A percentile compares a stretch with the other conserved stretches of the same genome.
Conservation (phyloP, 2,113 vertebrate species). For the Sebastes schlegelii region DNA sequence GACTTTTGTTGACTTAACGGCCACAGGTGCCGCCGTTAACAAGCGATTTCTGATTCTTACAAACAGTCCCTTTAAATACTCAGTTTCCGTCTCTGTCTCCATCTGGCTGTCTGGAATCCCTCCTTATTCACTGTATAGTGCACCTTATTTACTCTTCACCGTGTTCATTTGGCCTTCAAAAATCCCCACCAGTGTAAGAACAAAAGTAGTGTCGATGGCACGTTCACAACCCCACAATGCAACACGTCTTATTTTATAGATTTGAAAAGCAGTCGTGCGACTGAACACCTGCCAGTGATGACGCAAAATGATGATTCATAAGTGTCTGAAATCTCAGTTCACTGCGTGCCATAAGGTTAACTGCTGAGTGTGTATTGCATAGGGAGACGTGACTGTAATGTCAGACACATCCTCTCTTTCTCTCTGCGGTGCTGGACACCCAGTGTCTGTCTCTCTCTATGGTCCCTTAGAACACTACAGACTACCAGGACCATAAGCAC, state of each 20-base stretch:
- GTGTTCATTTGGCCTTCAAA: not conserved
- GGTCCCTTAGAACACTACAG: not conserved
- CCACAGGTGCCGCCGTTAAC: no score
- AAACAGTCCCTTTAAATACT: not conserved
- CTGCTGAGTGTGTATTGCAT: not conserved
- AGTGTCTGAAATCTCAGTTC: not conserved
- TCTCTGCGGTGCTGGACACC: not conserved
- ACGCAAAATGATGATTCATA: not conserved
- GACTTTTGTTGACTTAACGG: no score
- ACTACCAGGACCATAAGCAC: not conserved
- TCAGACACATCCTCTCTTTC: not conserved
- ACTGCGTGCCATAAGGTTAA: not conserved
- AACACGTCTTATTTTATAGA: not conserved
- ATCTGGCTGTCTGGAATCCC: no score
- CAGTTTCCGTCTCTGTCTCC: not conserved
- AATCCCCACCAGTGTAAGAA: not conserved
- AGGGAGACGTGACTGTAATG: no score
- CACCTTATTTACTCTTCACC: not conserved
- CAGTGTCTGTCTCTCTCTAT: not conserved
- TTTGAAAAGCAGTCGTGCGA: no score
- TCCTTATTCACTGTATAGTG: no score
- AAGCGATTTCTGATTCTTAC: no score
- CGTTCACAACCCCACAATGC: not conserved
- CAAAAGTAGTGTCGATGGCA: not conserved
- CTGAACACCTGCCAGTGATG: not conserved